Evolutionary conservation across 2,113 vertebrate species (phyloP).

Genomic region (Melanotaenia duboulayi): DNA sequence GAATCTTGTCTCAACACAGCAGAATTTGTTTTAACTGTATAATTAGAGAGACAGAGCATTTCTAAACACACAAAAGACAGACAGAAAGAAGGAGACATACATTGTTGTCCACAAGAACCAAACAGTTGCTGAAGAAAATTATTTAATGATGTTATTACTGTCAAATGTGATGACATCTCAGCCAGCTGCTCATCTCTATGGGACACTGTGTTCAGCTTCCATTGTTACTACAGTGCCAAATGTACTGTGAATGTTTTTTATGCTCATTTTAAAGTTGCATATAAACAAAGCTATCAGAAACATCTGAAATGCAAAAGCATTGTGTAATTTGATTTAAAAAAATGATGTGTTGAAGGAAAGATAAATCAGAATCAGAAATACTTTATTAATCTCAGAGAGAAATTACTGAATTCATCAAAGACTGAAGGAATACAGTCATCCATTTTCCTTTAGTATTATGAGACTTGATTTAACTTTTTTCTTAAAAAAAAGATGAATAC

Average conservation of each 20-base stretch:
- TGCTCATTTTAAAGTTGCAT: neutral
- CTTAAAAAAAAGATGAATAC: neutral
- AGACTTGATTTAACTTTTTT: neutral
- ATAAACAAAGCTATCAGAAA: neutral
- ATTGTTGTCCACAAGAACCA: neutral
- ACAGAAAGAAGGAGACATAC: neutral
- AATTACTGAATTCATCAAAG: neutral
- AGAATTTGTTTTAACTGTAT: neutral
- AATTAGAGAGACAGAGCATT: neutral
- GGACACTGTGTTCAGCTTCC: too few relatives aligned
- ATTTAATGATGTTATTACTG: neutral
- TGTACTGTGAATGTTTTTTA: neutral
- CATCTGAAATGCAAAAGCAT: neutral
- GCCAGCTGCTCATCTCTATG: neutral
- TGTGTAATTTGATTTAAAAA: neutral
- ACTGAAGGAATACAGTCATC: neutral
- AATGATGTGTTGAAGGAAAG: too few relatives aligned
- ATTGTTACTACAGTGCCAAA: neutral
- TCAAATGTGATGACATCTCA: neutral
- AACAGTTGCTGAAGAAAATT: neutral
- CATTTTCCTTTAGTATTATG: neutral
- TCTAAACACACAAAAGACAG: neutral
- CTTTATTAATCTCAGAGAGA: too few relatives aligned
- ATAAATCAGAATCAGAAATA: too few relatives aligned
- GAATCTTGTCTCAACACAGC: slow-evolving; percentile 5